Evolutionary conservation across 1,140 invertebrate genomes (phyloP).

Genomic region (Solenopsis fugax): DNA sequence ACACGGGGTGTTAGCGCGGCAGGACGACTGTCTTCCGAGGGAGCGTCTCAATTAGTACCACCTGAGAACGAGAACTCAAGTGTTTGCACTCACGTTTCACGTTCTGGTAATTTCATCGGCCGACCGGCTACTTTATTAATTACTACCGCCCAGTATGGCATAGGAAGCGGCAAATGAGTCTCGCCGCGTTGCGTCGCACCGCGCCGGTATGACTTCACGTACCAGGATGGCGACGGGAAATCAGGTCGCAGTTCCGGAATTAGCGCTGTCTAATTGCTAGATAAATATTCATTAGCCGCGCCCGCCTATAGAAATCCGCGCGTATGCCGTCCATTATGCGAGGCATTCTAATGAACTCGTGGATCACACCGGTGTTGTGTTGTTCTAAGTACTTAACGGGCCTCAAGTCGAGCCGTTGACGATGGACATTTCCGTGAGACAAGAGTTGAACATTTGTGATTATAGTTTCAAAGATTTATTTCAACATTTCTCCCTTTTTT

Average conservation of each 20-base stretch:
- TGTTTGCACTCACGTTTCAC: slow-evolving; percentile 78
- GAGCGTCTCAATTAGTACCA: slow-evolving; percentile 82
- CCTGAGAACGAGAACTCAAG: slow-evolving; percentile 66
- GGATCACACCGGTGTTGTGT: slow-evolving; percentile 36
- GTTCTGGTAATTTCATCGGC: slow-evolving; percentile 73
- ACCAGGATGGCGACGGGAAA: background rate
- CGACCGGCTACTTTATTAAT: slow-evolving; percentile 73
- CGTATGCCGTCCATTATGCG: slow-evolving; percentile 66
- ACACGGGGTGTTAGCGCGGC: slow-evolving; percentile 80
- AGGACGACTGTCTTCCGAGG: slow-evolving; percentile 81
- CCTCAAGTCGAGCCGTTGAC: background rate
- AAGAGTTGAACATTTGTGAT: background rate
- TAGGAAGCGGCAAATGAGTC: slow-evolving; percentile 51
- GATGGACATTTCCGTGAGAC: slow-evolving; percentile 10
- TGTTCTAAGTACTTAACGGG: slow-evolving; percentile 60
- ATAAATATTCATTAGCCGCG: slow-evolving; percentile 65
- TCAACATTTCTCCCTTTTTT: background rate
- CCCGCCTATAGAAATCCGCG: slow-evolving; percentile 58
- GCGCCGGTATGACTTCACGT: slow-evolving; percentile 15
- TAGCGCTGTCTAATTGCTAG: slow-evolving; percentile 65
- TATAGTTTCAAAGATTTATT: background rate
- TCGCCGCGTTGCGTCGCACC: background rate
- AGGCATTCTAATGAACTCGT: slow-evolving; percentile 63
- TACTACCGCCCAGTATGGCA: slow-evolving; percentile 51
- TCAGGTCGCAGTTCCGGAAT: slow-evolving; percentile 53